Conservation (phyloP, 2,888 invertebrate species). For the Ornithoptera priamus region DNA sequence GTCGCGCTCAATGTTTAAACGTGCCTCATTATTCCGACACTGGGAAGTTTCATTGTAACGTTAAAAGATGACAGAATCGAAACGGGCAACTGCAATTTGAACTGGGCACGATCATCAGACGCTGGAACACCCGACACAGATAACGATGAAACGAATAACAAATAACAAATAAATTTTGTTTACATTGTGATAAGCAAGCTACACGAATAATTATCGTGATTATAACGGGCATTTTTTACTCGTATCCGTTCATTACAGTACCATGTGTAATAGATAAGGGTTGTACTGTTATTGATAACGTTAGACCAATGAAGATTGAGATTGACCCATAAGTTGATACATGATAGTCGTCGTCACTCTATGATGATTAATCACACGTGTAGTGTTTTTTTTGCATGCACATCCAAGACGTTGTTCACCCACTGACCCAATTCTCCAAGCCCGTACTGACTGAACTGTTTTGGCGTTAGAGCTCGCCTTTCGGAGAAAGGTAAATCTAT, state of each 20-base stretch:
- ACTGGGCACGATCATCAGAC: slow-evolving; percentile 14
- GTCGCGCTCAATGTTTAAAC: slow-evolving; percentile 38
- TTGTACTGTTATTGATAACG: slow-evolving; percentile 27
- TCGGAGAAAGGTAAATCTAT: slow-evolving; percentile 50
- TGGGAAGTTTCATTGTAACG: slow-evolving; percentile 19
- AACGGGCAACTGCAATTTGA: background rate
- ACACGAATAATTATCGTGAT: slow-evolving; percentile 52
- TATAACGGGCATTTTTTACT: slow-evolving; percentile 31
- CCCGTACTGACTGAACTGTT: slow-evolving; percentile 74
- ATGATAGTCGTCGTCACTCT: slow-evolving; percentile 9
- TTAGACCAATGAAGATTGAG: slow-evolving; percentile 22
- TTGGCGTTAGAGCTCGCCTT: slow-evolving; percentile 63
- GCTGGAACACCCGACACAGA: slow-evolving; percentile 14
- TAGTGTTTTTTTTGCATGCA: slow-evolving; percentile 45
- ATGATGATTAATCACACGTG: slow-evolving; percentile 29
- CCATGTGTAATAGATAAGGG: slow-evolving; percentile 30
- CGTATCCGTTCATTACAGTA: slow-evolving; percentile 42
- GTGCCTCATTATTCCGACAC: slow-evolving; percentile 17
- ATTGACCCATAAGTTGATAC: slow-evolving; percentile 25
- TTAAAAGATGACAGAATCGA: background rate
- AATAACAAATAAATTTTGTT: slow-evolving; percentile 38
- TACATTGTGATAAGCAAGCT: slow-evolving; percentile 53
- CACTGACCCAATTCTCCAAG: slow-evolving; percentile 72
- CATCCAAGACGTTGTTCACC: slow-evolving; percentile 64
- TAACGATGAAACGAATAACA: slow-evolving; percentile 32